Evolutionary conservation across 2,797 vertebrate species (phyloP), one percentile per base, ranked within the genome.

Genomic region (Pseudochirops cupreus): DNA sequence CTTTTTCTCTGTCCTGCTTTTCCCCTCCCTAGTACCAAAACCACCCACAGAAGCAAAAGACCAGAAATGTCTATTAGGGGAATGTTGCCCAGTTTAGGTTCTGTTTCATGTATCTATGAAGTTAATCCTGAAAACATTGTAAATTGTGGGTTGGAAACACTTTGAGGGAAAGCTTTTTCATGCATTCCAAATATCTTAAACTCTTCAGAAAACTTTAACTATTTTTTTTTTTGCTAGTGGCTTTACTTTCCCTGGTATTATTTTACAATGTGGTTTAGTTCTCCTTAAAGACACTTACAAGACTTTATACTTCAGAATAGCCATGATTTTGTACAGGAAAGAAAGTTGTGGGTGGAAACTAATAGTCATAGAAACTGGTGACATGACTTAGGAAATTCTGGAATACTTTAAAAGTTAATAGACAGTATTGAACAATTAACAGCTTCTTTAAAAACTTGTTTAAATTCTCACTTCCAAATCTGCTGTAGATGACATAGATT

Each of bases 191-290:
- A 96, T 93, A 90, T 95, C 89, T 93, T 95, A 74, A 97, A 53
- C 0, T 96, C 90, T 87, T 94, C 52, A 95, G n/a, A 95, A 96
- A 96, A 29, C 56, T 92, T 91, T 39, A 93, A 92, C 92, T 91
- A 62, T 58, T 91, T 96, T 95, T 96, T 96, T 96, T 96, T 94
- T 91, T 92, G 92, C 91, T 57, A 92, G 12, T 94, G 62, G 13
- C 53, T 59, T 92, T 93, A 50, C 39, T 96, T 93, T 93, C 90
- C 93, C 96, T 97, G 92, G 92, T 93, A 93, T 0, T 52, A 18
- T 92, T 87, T 96, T 21, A 33, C 91, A 62, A 3, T 93, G 59
- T 87, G 18, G 50, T 4, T 91, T 95, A 96, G 95, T 89, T 97
- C 94, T 91, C 58, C 53, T 54, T 93, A 91, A 74, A 58, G 53